phyloP scores from a whole-genome alignment of 2,888 invertebrate genomes.

The Nymphalis polychloros region DNA sequence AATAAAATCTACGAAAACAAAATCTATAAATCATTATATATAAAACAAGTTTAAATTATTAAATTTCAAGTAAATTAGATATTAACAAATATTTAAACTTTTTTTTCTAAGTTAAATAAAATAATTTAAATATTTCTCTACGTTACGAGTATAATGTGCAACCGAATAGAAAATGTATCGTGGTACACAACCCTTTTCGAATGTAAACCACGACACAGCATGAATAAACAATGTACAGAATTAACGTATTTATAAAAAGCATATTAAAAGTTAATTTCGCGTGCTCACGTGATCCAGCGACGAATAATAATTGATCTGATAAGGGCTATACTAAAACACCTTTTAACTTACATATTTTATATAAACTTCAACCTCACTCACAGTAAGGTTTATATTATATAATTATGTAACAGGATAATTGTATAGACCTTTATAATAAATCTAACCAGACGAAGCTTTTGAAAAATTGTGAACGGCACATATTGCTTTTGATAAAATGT shows the following conservation, averaged over 20 bases:
- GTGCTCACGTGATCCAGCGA: slow-evolving; percentile 37
- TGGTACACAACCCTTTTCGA: slow-evolving; percentile 12
- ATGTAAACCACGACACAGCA: slow-evolving; percentile 19
- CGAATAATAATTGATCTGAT: slow-evolving; percentile 50
- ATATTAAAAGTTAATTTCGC: slow-evolving; percentile 43
- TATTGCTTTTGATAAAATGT: too few species aligned
- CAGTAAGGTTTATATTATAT: background rate
- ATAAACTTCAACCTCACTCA: slow-evolving; percentile 2
- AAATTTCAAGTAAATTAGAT: too few species aligned
- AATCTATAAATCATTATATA: too few species aligned
- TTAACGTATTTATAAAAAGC: slow-evolving; percentile 20
- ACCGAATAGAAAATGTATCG: slow-evolving; percentile 19
- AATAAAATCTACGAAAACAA: too few species aligned
- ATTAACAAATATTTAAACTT: too few species aligned
- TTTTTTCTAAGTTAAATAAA: background rate
- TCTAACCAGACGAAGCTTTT: too few species aligned
- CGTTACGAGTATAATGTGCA: slow-evolving; percentile 4
- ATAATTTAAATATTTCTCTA: background rate
- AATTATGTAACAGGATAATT: background rate
- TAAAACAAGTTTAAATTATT: too few species aligned
- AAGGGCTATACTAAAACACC: slow-evolving; percentile 47
- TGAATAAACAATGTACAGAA: slow-evolving; percentile 22
- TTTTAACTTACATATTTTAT: slow-evolving; percentile 38
- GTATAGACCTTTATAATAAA: too few species aligned
- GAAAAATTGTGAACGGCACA: too few species aligned